Conservation (phyloP, 2,797 vertebrate genomes). For the Centropyge bicolor region DNA sequence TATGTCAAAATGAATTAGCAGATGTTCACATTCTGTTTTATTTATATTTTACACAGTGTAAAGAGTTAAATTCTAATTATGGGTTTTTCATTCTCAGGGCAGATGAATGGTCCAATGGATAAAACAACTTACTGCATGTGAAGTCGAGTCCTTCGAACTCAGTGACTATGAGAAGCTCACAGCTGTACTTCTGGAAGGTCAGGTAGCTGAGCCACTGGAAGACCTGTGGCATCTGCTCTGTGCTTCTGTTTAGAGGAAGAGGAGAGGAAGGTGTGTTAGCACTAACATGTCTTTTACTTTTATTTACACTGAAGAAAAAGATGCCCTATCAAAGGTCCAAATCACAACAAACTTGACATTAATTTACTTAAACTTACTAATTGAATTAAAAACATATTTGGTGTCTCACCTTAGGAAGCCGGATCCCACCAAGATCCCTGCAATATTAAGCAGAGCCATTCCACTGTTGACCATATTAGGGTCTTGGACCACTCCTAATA, state of each 20-base stretch:
- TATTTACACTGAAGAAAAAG: background rate
- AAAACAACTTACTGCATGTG: conserved; percentile 91
- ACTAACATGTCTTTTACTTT: background rate
- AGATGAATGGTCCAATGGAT: background rate
- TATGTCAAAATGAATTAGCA: too few species aligned
- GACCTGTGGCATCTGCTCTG: conserved; percentile 90
- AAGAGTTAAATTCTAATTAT: background rate
- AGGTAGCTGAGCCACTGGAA: conserved; percentile 94
- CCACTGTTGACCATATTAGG: conserved; percentile 92
- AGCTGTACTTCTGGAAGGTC: conserved; percentile 96
- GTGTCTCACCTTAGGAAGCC: conserved; percentile 91
- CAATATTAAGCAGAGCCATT: conserved; percentile 91
- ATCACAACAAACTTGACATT: background rate
- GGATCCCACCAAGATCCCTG: conserved; percentile 91
- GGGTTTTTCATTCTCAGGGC: background rate
- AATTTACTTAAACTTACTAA: background rate
- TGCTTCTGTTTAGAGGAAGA: conserved; percentile 81
- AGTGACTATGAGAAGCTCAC: conserved; percentile 93
- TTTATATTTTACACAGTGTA: too few species aligned
- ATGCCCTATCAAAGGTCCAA: background rate
- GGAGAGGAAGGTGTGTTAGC: background rate
- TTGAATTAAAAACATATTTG: background rate
- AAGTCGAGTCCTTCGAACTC: conserved; percentile 94
- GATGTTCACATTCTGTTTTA: too few species aligned
- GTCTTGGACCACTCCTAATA: conserved; percentile 92